Percentiles rank a stretch among this genome's conserved stretches.
Evolutionary conservation across 2,797 vertebrate genomes (phyloP).

Genomic region (Hydrophis major): DNA sequence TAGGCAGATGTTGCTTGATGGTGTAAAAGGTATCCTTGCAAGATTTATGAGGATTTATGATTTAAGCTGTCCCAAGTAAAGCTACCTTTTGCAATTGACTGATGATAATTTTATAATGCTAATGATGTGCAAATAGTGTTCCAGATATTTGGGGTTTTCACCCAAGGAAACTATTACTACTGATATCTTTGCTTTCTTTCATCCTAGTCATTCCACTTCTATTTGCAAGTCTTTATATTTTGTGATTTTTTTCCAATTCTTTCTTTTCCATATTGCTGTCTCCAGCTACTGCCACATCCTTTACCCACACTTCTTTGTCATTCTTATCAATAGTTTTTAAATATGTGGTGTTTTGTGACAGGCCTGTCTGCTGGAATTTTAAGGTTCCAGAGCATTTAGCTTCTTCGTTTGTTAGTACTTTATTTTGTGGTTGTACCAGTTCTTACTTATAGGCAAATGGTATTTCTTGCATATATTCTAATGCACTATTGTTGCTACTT

Average conservation of each 20-base stretch:
- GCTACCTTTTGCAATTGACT: neutral
- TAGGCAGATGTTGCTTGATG: neutral
- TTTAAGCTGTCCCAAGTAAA: neutral
- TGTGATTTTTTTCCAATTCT: neutral
- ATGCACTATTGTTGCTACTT: neutral
- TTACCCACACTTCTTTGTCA: neutral
- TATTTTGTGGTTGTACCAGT: neutral
- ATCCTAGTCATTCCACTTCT: neutral
- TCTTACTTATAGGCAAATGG: neutral
- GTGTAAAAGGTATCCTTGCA: neutral
- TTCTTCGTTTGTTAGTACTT: neutral
- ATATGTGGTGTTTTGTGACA: neutral
- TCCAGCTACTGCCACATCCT: neutral
- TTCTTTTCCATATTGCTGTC: neutral
- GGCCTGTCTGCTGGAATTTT: neutral
- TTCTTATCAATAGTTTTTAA: neutral
- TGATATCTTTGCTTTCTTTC: neutral
- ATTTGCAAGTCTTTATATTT: neutral
- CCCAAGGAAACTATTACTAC: neutral
- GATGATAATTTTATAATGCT: neutral
- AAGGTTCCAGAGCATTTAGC: neutral
- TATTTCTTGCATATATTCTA: neutral
- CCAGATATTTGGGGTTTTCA: neutral
- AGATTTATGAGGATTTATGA: neutral
- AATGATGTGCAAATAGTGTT: neutral